Evolutionary conservation across 2,113 vertebrate genomes (phyloP), one percentile per base, ranked within the genome.

Genomic region (Urocitellus parryii): DNA sequence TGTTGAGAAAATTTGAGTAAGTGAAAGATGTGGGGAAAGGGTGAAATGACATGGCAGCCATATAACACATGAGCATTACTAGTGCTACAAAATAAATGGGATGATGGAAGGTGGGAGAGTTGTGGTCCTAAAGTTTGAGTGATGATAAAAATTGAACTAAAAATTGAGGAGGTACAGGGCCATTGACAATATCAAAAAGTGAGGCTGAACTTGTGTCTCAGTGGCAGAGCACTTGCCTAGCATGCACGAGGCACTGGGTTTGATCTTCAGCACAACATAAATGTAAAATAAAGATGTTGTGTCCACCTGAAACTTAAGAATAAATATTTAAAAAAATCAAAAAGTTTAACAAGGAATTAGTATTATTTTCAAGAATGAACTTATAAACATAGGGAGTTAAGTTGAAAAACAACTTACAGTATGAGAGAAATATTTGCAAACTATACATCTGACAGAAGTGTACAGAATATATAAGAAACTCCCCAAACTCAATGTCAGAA

Each of bases 1-100:
- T 4, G 14, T 13, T 51, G 48, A 51, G 48, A 51, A 51, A 51
- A 51, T 51, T 20, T 17, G 3, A 88, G 8, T 29, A 53, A 45
- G 1, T 27, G 70, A 24, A 56, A 78, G 9, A 56, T 39, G 4
- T 48, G 45, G 1, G 37, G 1, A 51, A n/a, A 39, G 37, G 29
- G 4, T 20, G 8, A 83, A 61, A 61, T 14, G 20, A 29, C 0
- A 0, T 18, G 2, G 1, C 16, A 34, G 32, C 24, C n/a, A 72
- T 0, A 18, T 24, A 88, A 73, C 10, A 72, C 3, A 42, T 22
- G 4, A 77, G 29, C 1, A 78, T 39, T 56, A 53, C 6, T 42
- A 70, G 74, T 22, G 3, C 7, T 92, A 0, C 45, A 10, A 16
- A 53, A 51, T 80, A 22, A 83, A 6, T 37, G 61, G 1, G 4